These are phyloP conservation scores for Platalea minor DNA, from an alignment of 2,797 vertebrate genomes.

Conservation along the genomic window DNA sequence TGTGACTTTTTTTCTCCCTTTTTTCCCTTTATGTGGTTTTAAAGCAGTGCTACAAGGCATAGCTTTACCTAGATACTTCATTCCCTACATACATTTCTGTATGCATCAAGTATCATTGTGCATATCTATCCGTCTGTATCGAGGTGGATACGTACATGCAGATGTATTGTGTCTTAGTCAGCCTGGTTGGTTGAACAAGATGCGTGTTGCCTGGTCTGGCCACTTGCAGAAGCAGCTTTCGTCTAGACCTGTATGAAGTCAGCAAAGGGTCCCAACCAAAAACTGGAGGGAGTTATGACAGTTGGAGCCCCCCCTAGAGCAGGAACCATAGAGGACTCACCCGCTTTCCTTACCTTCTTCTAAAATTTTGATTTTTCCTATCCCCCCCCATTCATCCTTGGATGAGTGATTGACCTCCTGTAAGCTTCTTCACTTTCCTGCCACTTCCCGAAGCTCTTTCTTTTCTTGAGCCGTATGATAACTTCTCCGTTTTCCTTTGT, in stretches of 20 bases:
- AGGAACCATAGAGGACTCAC: background rate
- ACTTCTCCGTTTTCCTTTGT: background rate
- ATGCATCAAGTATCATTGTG: background rate
- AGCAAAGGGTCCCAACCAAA: background rate
- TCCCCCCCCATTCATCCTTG: background rate
- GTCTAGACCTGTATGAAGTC: background rate
- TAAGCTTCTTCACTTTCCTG: background rate
- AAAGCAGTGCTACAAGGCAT: background rate
- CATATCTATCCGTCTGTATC: background rate
- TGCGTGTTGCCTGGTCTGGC: background rate
- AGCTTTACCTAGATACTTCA: background rate
- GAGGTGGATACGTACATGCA: background rate
- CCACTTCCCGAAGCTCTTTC: background rate
- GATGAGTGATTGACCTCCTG: background rate
- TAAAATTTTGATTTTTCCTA: background rate
- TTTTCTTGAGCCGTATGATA: background rate
- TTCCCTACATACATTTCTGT: background rate
- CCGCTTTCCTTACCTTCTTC: background rate
- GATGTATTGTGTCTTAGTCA: background rate
- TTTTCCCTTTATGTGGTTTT: background rate
- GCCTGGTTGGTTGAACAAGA: background rate
- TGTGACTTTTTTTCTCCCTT: no score
- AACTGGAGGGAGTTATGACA: background rate
- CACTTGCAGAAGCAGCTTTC: background rate
- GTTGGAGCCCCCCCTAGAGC: background rate